Base-by-base conservation (phyloP, 2,888 invertebrate genomes). In the Blomia tropicalis region DNA sequence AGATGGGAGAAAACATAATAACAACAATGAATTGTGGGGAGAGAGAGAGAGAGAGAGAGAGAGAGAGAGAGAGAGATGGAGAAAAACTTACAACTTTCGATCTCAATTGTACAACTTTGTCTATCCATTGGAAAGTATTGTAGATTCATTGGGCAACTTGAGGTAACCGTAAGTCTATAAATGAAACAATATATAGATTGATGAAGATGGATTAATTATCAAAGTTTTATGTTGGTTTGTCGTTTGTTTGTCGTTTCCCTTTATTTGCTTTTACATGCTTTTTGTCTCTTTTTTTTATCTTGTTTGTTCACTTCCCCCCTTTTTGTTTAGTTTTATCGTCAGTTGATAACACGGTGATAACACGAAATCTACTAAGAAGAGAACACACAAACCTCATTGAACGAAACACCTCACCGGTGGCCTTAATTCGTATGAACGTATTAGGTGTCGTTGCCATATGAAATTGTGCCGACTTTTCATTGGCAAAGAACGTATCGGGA, bases 371-470 rank as follows among this genome's bases (percentile, higher is more conserved):
- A 47, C 47, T 4, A 27, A 25, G 22, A 29, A n/a, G 27, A 29
- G 22, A 51, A 14, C 2, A 4, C 7, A 36, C 80, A 82, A 79
- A 91, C 91, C 91, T 84, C 80, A 91, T 91, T 79, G 91, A 91
- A 76, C 91, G 82, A 70, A 90, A 88, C 73, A 92, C 89, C 75
- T 88, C 88, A 73, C 90, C 93, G 71, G 87, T 87, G 76, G 89
- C 85, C 77, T 89, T 88, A 75, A 93, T 92, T 71, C 93, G 83
- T 77, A 93, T 87, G 80, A 93, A 93, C 79, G 93, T 96, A 79
- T 99, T 98, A 79, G 92, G 92, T 74, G 98, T 98, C 71, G 98
- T 98, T 71, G 96, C 96, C 78, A 91, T 90, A 79, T 98, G 98
- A 78, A 98, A 93, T 81, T 96, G 98, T 70, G 96, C 92, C 79